Evolutionary conservation across 2,797 vertebrate species (phyloP).

Genomic region (Parotocinclus haroldoi): DNA sequence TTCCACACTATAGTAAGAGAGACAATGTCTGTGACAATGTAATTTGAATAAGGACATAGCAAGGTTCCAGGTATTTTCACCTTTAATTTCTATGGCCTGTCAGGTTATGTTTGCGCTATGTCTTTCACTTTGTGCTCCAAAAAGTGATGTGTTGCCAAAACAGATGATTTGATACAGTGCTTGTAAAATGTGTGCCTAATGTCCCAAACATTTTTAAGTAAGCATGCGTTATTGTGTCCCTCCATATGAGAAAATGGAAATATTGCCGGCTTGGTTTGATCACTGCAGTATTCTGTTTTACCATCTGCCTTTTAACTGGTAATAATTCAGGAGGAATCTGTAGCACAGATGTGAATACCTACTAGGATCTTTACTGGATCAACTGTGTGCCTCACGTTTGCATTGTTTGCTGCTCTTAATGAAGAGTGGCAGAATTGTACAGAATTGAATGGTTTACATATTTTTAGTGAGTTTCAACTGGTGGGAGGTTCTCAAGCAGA

Average conservation of each 20-base stretch:
- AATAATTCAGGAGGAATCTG: constrained; percentile 56
- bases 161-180: constrained; percentile 21
- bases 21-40: constrained; percentile 13
- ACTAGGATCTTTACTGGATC: constrained; percentile 46
- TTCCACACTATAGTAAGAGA: not conserved
- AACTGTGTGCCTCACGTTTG: constrained; percentile 47
- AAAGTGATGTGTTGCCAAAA: constrained; percentile 9
- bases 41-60: not conserved
- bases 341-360: constrained; percentile 66
- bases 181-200: constrained; percentile 31
- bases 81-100: constrained; percentile 1
- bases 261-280: constrained; percentile 21
- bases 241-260: constrained; percentile 37
- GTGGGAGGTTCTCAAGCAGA: constrained; percentile 12
- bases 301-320: constrained; percentile 47
- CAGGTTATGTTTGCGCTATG: constrained; percentile 13
- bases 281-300: constrained; percentile 30
- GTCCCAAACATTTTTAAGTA: constrained; percentile 27
- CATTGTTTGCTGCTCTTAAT: not conserved
- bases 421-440: too few species aligned
- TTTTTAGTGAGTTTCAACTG: constrained; percentile 4
- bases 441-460: not conserved
- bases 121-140: constrained; percentile 1
- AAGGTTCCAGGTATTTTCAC: constrained; percentile 18
- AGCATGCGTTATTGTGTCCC: constrained; percentile 12